A percentile compares a stretch with the other conserved stretches of the same genome.
phyloP scores from a whole-genome alignment of 2,113 vertebrate species.

The Naja naja region DNA sequence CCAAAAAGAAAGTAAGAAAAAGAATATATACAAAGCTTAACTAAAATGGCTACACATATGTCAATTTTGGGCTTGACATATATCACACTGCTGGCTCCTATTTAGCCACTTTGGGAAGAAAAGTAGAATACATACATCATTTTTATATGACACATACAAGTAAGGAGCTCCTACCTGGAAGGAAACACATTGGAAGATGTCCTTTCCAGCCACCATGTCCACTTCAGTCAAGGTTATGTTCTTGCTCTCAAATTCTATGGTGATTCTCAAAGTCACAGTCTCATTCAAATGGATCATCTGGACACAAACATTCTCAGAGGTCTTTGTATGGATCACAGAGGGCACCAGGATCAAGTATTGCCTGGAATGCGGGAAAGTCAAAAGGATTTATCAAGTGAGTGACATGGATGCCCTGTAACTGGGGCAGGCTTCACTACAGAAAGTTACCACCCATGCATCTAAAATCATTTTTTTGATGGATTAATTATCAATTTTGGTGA shows the following conservation, averaged over 20 bases:
- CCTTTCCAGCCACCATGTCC: conserved; percentile 29
- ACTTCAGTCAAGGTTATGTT: conserved; percentile 62
- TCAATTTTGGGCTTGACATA: too few species aligned
- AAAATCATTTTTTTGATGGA: neutral
- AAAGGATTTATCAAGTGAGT: neutral
- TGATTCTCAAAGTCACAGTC: conserved; percentile 55
- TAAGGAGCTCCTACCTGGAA: conserved; percentile 61
- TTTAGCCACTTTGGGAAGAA: neutral
- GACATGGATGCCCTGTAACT: neutral
- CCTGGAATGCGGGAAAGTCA: conserved; percentile 45
- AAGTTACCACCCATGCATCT: neutral
- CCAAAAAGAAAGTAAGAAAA: too few species aligned
- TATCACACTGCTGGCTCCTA: neutral
- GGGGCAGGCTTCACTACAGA: neutral
- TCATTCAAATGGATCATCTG: conserved; percentile 71
- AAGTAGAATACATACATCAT: neutral
- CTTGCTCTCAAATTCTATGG: conserved; percentile 33
- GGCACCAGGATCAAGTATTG: conserved; percentile 68
- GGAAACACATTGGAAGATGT: conserved; percentile 35
- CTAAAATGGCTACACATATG: too few species aligned
- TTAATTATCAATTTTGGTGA: neutral
- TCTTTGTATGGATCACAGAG: conserved; percentile 44
- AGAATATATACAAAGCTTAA: too few species aligned
- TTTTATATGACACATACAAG: neutral
- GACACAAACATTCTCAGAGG: conserved; percentile 62